Conservation (phyloP, 2,113 vertebrate species). For the Pachyramphus minor region DNA sequence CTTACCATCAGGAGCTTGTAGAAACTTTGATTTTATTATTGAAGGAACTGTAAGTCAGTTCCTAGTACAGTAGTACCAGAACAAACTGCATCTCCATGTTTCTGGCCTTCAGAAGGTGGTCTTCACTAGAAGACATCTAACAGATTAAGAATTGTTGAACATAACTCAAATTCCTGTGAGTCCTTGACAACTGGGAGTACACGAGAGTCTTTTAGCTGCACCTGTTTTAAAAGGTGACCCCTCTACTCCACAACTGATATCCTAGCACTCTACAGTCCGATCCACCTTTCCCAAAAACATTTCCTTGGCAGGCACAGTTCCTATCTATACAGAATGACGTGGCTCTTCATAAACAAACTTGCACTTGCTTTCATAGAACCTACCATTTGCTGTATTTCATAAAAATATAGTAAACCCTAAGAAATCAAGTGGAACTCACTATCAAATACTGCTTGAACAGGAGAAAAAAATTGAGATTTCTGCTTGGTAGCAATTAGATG, state of each 20-base stretch:
- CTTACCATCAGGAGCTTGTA: not conserved
- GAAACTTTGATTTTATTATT: not conserved
- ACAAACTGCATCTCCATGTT: not conserved
- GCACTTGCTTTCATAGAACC: not conserved
- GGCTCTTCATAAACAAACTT: not conserved
- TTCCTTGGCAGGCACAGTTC: not conserved
- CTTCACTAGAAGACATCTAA: not conserved
- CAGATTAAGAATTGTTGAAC: not conserved
- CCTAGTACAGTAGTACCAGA: not conserved
- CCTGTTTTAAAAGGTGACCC: not conserved
- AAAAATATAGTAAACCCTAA: not conserved
- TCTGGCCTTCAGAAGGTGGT: not conserved
- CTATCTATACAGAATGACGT: not conserved
- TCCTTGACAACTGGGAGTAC: not conserved
- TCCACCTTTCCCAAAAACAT: not conserved
- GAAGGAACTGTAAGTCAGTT: not conserved
- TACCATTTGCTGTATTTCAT: not conserved
- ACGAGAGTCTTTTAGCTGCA: not conserved
- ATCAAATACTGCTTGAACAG: not conserved
- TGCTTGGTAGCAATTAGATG: not conserved
- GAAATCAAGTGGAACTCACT: not conserved
- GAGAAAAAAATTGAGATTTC: not conserved
- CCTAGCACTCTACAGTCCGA: not conserved
- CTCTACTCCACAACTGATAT: not conserved
- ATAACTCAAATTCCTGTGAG: not conserved